These are phyloP conservation scores for Myrmecobius fasciatus DNA, from an alignment of 2,113 vertebrate species.

Conservation along the genomic window DNA sequence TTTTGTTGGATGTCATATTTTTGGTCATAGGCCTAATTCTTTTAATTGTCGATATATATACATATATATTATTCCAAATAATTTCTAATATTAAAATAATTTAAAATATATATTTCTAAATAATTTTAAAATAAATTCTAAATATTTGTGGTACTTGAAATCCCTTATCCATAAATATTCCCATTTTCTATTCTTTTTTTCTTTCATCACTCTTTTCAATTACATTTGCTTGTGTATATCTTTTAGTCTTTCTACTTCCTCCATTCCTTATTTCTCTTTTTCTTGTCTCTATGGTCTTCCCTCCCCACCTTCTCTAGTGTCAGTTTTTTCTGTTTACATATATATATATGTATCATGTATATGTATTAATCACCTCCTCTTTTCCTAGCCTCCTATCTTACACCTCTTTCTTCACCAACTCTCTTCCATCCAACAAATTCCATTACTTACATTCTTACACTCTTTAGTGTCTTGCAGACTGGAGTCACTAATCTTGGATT, in stretches of 20 bases:
- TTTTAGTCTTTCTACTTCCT: not conserved
- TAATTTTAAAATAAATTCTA: slow-evolving; percentile 24
- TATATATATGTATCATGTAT: not conserved
- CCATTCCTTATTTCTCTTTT: not conserved
- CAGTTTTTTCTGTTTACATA: not conserved
- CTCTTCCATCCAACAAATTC: slow-evolving; percentile 2
- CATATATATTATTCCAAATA: too few relatives aligned
- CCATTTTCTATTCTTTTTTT: not conserved
- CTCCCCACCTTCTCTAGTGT: not conserved
- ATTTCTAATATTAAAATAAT: too few relatives aligned
- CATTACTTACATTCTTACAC: slow-evolving; percentile 5
- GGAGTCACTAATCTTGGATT: not conserved
- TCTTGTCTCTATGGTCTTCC: slow-evolving; percentile 9
- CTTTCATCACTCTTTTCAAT: not conserved
- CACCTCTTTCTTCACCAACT: not conserved
- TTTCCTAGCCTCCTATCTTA: not conserved
- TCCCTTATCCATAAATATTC: not conserved
- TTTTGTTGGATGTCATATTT: too few relatives aligned
- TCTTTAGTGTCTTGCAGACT: not conserved
- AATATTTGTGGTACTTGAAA: slow-evolving; percentile 34
- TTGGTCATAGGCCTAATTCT: too few relatives aligned
- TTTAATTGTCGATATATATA: too few relatives aligned
- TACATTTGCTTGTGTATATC: not conserved
- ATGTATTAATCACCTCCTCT: not conserved
- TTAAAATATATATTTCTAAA: too few relatives aligned